A percentile compares a stretch with the other conserved stretches of the same genome.
These are phyloP conservation scores for Globodera ellingtonae DNA, from an alignment of 1,140 invertebrate genomes.

Conservation along the genomic window DNA sequence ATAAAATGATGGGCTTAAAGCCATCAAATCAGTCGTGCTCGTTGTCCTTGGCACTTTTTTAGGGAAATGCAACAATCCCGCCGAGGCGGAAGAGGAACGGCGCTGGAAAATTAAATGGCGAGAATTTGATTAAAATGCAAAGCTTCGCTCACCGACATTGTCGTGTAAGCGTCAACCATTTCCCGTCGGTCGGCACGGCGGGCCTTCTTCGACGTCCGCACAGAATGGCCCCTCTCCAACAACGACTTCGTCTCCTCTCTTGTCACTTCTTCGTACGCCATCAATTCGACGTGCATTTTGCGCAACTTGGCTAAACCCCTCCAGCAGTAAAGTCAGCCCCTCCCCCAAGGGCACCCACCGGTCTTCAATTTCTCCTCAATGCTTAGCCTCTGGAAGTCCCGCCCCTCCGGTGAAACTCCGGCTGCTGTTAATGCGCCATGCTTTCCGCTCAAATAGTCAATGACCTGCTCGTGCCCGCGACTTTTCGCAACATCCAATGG, in stretches of 20 bases:
- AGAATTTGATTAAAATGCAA: neutral
- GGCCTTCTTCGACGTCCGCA: constrained; percentile 15
- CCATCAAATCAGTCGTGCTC: constrained; percentile 47
- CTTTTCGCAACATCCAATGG: constrained; percentile 55
- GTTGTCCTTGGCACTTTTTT: constrained; percentile 43
- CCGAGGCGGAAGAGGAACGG: constrained; percentile 48
- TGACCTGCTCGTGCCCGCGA: constrained; percentile 46
- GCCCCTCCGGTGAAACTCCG: constrained; percentile 40
- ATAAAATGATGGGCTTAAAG: neutral
- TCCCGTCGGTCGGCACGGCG: neutral
- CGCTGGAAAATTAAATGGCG: constrained; percentile 34
- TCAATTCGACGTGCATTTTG: constrained; percentile 26
- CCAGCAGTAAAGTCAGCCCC: neutral
- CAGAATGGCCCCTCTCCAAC: constrained; percentile 22
- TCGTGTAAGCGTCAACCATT: constrained; percentile 28
- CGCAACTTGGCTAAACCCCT: constrained; percentile 43
- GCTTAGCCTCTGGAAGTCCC: constrained; percentile 25
- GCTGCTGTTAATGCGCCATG: constrained; percentile 24
- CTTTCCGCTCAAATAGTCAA: constrained; percentile 49
- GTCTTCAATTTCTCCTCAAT: constrained; percentile 53
- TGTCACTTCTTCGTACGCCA: constrained; percentile 17
- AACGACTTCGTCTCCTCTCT: neutral
- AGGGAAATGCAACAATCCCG: neutral
- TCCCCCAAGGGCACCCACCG: constrained; percentile 29
- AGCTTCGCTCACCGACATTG: constrained; percentile 21